phyloP scores from a whole-genome alignment of 2,797 vertebrate species.

The Epinephelus coioides region DNA sequence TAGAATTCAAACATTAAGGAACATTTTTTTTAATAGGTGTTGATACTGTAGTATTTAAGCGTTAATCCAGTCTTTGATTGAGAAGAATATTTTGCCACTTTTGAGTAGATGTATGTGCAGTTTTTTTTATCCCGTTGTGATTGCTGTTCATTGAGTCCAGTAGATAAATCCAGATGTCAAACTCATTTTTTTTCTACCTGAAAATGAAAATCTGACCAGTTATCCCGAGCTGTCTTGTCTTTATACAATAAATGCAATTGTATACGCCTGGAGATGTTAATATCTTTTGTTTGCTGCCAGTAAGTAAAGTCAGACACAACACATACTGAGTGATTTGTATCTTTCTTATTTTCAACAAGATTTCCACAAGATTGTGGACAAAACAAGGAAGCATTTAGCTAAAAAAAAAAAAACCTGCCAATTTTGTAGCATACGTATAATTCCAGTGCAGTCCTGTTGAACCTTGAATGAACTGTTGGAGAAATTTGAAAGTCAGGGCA shows the following conservation, averaged over 20 bases:
- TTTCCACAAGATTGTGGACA: constrained; percentile 16
- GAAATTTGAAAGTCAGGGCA: constrained; percentile 35
- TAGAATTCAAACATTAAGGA: constrained; percentile 63
- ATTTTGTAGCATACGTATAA: not conserved
- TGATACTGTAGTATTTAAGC: constrained; percentile 80
- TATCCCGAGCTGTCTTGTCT: constrained; percentile 76
- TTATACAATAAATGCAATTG: constrained; percentile 85
- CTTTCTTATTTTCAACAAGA: constrained; percentile 38
- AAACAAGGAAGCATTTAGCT: constrained; percentile 21
- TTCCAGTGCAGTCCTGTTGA: constrained; percentile 58
- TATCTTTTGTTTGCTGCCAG: not conserved
- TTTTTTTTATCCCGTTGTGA: constrained; percentile 62
- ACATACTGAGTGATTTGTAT: constrained; percentile 15
- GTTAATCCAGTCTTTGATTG: constrained; percentile 67
- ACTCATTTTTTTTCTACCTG: constrained; percentile 75
- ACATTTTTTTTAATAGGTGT: constrained; percentile 74
- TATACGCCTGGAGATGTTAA: constrained; percentile 63
- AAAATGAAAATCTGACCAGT: constrained; percentile 73
- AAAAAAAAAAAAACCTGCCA: not conserved
- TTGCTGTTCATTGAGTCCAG: constrained; percentile 70
- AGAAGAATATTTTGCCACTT: constrained; percentile 70
- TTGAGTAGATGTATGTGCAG: constrained; percentile 68
- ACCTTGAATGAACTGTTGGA: constrained; percentile 22
- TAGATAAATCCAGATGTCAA: constrained; percentile 66
- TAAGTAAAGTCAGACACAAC: constrained; percentile 33